Evolutionary conservation across 1,140 invertebrate species (phyloP), one percentile per base, ranked within the genome.

Genomic region (Kradibia gibbosae): DNA sequence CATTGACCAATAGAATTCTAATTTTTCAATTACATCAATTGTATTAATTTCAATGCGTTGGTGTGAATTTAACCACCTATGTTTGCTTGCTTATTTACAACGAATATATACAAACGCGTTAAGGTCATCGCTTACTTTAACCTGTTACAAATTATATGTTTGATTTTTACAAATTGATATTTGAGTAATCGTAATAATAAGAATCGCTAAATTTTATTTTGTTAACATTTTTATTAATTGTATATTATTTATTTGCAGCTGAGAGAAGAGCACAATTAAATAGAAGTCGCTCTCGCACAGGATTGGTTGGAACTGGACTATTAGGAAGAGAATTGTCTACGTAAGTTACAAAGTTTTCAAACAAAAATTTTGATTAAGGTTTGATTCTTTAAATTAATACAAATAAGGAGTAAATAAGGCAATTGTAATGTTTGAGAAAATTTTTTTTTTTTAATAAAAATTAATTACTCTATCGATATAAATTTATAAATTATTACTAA

Each of bases 251-350:
- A 57, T 76, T 83, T 20, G 57, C 88, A 96, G 96, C 96, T 88
- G 96, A 97, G 91, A 92, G 96, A 89, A 92, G 96, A 89, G 96
- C 96, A 25, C 96, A 97, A 90, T 90, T 98, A 80, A 97, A 96
- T 88, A 91, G 97, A 84, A 97, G 96, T 86, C 91, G 97, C 82
- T 97, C 96, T 10, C 91, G 96, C 83, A 96, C 95, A 55, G 95
- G 95, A 72, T 92, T 96, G 57, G 93, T 94, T 78, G 93, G 93
- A 84, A 88, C 89, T 78, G 92, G 91, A 78, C 89, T 92, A 70
- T 88, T 92, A 55, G 93, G 91, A 81, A 91, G 93, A 89, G 93
- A 93, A 91, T 89, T 93, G 84, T 92, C 92, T 70, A 93, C 92
- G 93, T 93, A 89, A 92, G 91, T 91, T 83, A 76, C 67, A 62